These are phyloP conservation scores for Papilio gigon DNA, from an alignment of 2,888 invertebrate species.

Conservation along the genomic window DNA sequence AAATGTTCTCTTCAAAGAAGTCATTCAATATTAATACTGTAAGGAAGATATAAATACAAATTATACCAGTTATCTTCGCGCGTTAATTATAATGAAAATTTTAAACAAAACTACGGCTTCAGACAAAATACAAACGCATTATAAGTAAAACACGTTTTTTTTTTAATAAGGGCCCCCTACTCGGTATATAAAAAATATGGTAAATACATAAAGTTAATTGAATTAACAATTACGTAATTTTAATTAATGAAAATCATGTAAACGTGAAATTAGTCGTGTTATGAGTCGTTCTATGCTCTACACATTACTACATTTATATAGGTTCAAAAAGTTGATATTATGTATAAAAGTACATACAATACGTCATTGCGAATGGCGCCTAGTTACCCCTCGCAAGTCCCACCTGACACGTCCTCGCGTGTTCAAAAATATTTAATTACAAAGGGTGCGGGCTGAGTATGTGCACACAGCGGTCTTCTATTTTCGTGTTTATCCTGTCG, in stretches of 20 bases:
- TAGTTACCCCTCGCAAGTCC: neutral
- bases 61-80: too few species aligned
- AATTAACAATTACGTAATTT: too few species aligned
- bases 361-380: neutral
- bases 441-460: conserved; percentile 46
- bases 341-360: too few species aligned
- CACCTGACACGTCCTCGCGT: conserved; percentile 44
- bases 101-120: neutral
- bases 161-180: too few species aligned
- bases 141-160: too few species aligned
- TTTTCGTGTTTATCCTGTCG: conserved; percentile 25
- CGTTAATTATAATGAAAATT: neutral
- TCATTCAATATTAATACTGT: neutral
- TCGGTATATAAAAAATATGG: too few species aligned
- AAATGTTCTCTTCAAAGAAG: neutral
- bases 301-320: too few species aligned
- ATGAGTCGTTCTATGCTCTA: too few species aligned
- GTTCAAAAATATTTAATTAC: conserved; percentile 52
- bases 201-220: too few species aligned
- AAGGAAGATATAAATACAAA: neutral
- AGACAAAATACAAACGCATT: neutral
- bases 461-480: conserved; percentile 42
- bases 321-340: too few species aligned
- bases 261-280: too few species aligned
- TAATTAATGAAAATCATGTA: too few species aligned